phyloP scores from a whole-genome alignment of 2,113 vertebrate species.

The Hemibagrus wyckioides region DNA sequence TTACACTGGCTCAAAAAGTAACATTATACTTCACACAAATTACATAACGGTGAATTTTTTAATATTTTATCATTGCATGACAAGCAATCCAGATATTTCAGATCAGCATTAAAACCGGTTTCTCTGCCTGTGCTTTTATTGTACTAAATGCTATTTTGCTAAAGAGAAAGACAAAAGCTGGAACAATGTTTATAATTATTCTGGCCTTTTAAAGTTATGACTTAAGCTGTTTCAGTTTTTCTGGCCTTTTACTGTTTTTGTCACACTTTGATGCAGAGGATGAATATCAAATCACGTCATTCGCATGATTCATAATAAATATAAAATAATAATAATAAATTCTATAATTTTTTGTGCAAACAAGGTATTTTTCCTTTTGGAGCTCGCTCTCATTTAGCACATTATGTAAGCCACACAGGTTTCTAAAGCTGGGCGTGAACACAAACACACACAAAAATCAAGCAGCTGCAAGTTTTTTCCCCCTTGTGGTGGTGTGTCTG shows the following conservation, averaged over 20 bases:
- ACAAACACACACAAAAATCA: constrained; percentile 17
- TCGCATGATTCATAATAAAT: background rate
- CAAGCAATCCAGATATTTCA: background rate
- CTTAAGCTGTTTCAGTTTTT: background rate
- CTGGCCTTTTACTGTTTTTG: background rate
- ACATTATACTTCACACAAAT: background rate
- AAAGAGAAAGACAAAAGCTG: background rate
- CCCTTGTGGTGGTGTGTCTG: background rate
- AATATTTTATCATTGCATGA: background rate
- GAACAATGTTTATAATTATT: background rate
- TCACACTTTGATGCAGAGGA: background rate
- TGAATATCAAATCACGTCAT: background rate
- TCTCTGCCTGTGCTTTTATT: background rate
- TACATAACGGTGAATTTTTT: background rate
- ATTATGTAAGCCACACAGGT: constrained; percentile 36
- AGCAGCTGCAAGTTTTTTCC: background rate
- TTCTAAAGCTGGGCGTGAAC: constrained; percentile 3
- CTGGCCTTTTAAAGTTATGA: background rate
- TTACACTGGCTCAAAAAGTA: background rate
- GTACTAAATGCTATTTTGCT: background rate
- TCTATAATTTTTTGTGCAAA: background rate
- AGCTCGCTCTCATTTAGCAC: constrained; percentile 42
- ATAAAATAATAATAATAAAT: background rate
- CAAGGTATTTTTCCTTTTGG: background rate
- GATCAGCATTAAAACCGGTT: background rate